Evolutionary conservation across 2,888 invertebrate genomes (phyloP).

Genomic region (Apocheima hispidaria): DNA sequence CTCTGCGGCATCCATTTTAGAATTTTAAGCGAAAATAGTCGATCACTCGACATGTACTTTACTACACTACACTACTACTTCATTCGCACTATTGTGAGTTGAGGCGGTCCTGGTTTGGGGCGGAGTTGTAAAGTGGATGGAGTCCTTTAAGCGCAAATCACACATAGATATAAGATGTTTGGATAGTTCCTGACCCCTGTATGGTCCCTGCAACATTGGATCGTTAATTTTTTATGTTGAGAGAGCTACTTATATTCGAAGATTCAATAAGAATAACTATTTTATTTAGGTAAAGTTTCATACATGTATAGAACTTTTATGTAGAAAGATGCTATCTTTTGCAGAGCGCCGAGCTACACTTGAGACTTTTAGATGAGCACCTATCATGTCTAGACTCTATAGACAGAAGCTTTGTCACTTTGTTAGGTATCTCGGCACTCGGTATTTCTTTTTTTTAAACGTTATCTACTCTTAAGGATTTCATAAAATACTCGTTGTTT

Average conservation of each 20-base stretch:
- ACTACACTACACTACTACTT: too few species aligned
- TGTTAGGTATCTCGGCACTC: conserved; percentile 1
- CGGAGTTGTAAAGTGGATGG: too few species aligned
- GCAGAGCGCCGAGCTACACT: conserved; percentile 4
- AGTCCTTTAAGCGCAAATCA: too few species aligned
- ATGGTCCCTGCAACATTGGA: not conserved
- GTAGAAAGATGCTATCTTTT: conserved; percentile 17
- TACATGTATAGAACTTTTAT: not conserved
- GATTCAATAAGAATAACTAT: not conserved
- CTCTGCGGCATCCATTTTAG: too few species aligned
- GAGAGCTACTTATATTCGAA: not conserved
- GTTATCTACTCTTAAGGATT: not conserved
- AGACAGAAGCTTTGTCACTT: conserved; percentile 27
- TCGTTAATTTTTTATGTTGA: not conserved
- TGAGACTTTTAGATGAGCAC: conserved; percentile 15
- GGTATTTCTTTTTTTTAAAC: not conserved
- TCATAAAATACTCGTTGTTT: not conserved
- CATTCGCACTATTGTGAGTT: too few species aligned
- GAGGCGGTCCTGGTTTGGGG: too few species aligned
- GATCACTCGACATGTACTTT: too few species aligned
- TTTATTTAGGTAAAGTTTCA: not conserved
- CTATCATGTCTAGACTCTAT: conserved; percentile 22
- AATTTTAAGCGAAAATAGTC: too few species aligned
- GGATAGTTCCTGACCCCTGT: too few species aligned
- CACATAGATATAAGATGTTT: too few species aligned